phyloP scores from a whole-genome alignment of 53 echinoderm and acorn worm species.

The Crossaster papposus region DNA sequence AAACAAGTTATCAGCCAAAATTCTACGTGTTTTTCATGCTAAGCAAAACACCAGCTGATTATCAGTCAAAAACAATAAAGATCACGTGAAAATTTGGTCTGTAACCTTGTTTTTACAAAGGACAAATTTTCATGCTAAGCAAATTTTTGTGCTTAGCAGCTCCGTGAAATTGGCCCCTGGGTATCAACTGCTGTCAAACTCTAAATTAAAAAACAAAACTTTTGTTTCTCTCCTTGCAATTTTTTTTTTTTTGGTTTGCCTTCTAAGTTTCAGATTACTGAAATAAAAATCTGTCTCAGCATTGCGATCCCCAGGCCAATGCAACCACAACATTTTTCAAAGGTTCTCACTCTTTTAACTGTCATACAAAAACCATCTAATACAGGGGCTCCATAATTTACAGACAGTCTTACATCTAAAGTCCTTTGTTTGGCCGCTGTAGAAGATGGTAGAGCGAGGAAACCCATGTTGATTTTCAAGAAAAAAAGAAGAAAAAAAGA shows the following conservation, averaged over 20 bases:
- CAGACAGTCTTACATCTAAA: not conserved
- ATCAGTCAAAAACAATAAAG: too few relatives aligned
- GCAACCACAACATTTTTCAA: not conserved
- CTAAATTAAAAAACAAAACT: not conserved
- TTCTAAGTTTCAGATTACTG: not conserved
- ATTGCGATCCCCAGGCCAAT: constrained; percentile 15
- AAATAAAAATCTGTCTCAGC: constrained; percentile 11
- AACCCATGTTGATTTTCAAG: constrained; percentile 38
- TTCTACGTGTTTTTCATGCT: too few relatives aligned
- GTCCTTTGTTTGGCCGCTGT: constrained; percentile 35
- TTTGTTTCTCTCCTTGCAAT: not conserved
- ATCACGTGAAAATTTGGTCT: too few relatives aligned
- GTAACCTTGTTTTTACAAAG: too few relatives aligned
- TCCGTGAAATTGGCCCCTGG: too few relatives aligned
- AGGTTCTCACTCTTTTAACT: not conserved
- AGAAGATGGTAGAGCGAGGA: constrained; percentile 26
- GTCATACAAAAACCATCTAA: constrained; percentile 7
- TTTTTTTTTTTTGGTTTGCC: too few relatives aligned
- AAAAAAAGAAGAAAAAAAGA: not conserved
- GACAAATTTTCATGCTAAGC: too few relatives aligned
- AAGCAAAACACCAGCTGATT: too few relatives aligned
- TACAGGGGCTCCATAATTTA: not conserved
- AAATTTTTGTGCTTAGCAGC: too few relatives aligned
- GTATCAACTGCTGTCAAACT: not conserved
- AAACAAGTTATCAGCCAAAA: too few relatives aligned